Base-by-base conservation (phyloP, 1,140 invertebrate genomes). In the Drosophila leontia region DNA sequence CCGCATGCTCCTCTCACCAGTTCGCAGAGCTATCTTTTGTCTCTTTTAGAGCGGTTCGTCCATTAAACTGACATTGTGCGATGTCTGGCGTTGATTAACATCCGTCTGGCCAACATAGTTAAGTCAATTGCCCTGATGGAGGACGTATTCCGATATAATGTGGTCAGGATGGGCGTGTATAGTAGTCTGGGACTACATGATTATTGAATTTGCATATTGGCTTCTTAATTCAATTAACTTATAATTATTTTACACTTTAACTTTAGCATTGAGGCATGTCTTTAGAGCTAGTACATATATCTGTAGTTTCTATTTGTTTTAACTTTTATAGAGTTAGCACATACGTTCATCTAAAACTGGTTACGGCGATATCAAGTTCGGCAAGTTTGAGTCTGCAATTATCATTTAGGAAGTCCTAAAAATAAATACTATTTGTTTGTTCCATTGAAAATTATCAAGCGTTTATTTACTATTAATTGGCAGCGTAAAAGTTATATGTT, bases 11-110 rank as follows among this genome's bases (percentile, higher is more conserved):
- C 37, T 70, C n/a, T 19, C 23, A 45, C 53, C 35, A 56, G 17
- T 11, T 23, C 29, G 29, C 34, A 13, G 19, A 44, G 23, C 64
- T 67, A 42, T 60, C 55, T 71, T 11, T 62, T 84, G 75, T 71
- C 76, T 75, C 69, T 51, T 37, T 47, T 51, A 29, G 26, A 6
- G 6, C 26, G 6, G 26, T 29, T 29, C 26, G 65, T 72, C 51
- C 68, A 72, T 72, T 74, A 74, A 60, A 4, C 37, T 15, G 50
- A 72, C 53, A 62, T 62, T 41, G 60, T 62, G 47, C 82, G 74
- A 86, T 82, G 75, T 82, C 69, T 82, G 79, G 67, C 70, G 42
- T 82, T 82, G 58, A 86, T 86, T 47, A 61, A 65, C 65, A 42
- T 48, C 23, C 53, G 59, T 34, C 72, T 75, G 51, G 8, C 23